phyloP scores from a whole-genome alignment of 1,140 invertebrate species.

The Diachasmimorpha longicaudata region DNA sequence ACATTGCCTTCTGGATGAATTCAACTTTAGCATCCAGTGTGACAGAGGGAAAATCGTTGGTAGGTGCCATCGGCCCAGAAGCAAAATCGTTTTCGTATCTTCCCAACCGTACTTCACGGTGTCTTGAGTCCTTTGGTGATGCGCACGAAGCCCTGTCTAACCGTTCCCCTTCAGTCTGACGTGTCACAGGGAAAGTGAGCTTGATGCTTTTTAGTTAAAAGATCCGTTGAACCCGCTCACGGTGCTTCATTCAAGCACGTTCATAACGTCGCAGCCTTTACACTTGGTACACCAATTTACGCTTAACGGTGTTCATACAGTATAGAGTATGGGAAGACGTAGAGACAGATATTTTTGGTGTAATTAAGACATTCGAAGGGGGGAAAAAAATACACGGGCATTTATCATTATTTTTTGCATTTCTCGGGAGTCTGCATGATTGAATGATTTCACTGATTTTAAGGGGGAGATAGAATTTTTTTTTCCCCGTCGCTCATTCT shows the following conservation, averaged over 20 bases:
- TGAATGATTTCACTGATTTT: too few relatives aligned
- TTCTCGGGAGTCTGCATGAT: neutral
- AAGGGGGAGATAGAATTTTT: too few relatives aligned
- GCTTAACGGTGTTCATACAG: neutral
- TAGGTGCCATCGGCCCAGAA: conserved; percentile 6
- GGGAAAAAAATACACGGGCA: neutral
- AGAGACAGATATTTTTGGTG: neutral
- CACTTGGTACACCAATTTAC: neutral
- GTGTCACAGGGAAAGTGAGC: neutral
- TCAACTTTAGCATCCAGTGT: conserved; percentile 18
- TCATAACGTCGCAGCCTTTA: neutral
- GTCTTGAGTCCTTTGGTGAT: conserved; percentile 25
- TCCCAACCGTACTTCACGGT: conserved; percentile 23
- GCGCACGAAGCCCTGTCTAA: conserved; percentile 8
- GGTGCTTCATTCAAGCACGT: conserved; percentile 2
- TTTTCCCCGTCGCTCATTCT: neutral
- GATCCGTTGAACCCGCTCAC: neutral
- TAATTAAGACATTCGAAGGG: neutral
- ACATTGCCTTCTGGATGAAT: conserved; percentile 13
- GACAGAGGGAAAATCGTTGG: conserved; percentile 3
- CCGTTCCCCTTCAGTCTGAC: neutral
- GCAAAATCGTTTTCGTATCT: conserved; percentile 24
- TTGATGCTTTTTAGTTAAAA: neutral
- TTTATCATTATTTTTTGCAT: neutral
- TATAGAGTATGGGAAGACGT: neutral